Conservation (phyloP, 2,797 vertebrate species). For the Mastacembelus armatus region DNA sequence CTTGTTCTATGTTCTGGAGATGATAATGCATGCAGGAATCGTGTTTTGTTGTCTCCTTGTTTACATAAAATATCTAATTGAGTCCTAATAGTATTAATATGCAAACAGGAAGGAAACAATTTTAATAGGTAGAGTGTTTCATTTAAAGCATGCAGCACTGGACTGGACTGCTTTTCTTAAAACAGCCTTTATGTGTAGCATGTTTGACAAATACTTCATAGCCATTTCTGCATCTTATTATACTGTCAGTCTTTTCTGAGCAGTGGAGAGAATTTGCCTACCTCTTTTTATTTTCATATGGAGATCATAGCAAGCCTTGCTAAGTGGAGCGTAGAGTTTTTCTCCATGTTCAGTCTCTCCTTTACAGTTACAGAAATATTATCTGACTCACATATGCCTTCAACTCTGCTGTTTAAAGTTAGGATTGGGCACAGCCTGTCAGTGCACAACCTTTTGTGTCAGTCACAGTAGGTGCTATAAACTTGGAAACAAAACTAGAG, state of each 20-base stretch:
- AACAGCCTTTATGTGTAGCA: constrained; percentile 62
- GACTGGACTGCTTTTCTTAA: constrained; percentile 51
- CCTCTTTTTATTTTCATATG: constrained; percentile 72
- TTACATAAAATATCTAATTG: constrained; percentile 54
- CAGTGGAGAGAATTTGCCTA: constrained; percentile 66
- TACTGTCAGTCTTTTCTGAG: constrained; percentile 42
- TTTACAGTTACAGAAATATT: constrained; percentile 57
- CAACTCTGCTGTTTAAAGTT: constrained; percentile 39
- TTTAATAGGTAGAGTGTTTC: constrained; percentile 44
- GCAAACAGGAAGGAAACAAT: constrained; percentile 50
- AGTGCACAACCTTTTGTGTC: not conserved
- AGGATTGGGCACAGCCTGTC: constrained; percentile 20
- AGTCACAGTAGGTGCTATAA: constrained; percentile 14
- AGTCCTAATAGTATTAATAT: constrained; percentile 60
- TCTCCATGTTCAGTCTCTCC: constrained; percentile 53
- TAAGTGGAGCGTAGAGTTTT: constrained; percentile 46
- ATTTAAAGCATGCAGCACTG: constrained; percentile 64
- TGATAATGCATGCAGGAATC: constrained; percentile 72
- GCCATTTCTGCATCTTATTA: constrained; percentile 49
- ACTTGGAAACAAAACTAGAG: constrained; percentile 15
- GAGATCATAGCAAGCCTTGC: constrained; percentile 65
- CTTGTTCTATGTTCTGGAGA: constrained; percentile 65
- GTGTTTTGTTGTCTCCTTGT: constrained; percentile 68
- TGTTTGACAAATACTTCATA: constrained; percentile 59
- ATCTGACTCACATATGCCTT: constrained; percentile 74